phyloP scores from a whole-genome alignment of 2,113 vertebrate species.

The Sciurus niger region DNA sequence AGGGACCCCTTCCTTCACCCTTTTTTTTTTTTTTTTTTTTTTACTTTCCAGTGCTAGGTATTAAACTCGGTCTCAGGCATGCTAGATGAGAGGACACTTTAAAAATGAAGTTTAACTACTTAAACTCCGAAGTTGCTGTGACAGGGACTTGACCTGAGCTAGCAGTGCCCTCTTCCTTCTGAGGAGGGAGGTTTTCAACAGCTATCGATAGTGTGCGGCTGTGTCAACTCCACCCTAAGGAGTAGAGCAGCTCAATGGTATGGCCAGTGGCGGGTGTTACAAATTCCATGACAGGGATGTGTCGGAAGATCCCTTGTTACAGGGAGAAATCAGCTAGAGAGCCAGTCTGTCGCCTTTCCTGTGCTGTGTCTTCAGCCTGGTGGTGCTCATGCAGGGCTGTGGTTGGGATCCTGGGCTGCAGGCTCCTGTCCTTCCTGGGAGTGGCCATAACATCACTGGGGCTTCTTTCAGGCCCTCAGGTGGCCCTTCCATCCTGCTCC shows the following conservation, averaged over 20 bases:
- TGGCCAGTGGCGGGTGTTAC: no score
- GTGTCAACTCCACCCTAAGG: fast-evolving
- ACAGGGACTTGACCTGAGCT: neutral
- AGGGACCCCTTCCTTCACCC: neutral
- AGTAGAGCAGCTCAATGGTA: neutral
- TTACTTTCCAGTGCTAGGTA: neutral
- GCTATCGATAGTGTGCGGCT: fast-evolving
- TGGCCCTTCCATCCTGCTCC: neutral
- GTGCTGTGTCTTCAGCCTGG: neutral
- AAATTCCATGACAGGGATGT: neutral
- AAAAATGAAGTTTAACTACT: neutral
- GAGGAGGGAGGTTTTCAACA: neutral
- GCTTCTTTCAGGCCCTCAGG: neutral
- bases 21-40: no score
- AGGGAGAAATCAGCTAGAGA: neutral
- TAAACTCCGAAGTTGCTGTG: neutral
- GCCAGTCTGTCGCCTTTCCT: neutral
- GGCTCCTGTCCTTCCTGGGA: neutral
- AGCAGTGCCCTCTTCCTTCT: neutral
- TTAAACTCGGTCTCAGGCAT: neutral
- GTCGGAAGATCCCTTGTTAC: neutral
- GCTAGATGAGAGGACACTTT: neutral
- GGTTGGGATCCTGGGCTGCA: neutral
- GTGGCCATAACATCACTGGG: fast-evolving
- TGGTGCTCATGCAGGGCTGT: neutral